Conservation (phyloP, 2,888 invertebrate species). For the Tetramorium bicarinatum region DNA sequence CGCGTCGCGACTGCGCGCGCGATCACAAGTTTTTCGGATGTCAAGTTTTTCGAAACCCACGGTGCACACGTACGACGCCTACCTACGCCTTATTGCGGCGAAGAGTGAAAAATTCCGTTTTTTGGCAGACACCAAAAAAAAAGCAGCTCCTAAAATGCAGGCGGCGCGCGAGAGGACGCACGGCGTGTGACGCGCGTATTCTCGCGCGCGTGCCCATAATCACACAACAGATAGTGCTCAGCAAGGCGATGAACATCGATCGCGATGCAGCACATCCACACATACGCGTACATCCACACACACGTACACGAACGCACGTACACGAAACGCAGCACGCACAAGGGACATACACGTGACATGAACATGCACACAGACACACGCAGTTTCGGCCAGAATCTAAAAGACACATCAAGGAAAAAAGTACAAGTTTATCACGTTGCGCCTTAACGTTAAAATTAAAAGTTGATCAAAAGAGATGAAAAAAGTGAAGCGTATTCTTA, state of each 20-base stretch:
- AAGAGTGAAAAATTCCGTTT: constrained; percentile 81
- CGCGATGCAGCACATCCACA: constrained; percentile 77
- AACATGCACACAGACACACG: constrained; percentile 72
- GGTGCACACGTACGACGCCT: background rate
- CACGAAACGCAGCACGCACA: constrained; percentile 59
- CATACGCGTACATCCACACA: constrained; percentile 75
- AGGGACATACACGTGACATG: constrained; percentile 55
- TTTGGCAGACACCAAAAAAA: constrained; percentile 82
- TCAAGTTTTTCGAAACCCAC: background rate
- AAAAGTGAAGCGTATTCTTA: constrained; percentile 83
- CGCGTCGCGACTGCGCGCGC: background rate
- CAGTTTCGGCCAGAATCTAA: constrained; percentile 86
- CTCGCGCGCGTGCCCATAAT: constrained; percentile 39
- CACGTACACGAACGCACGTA: constrained; percentile 50
- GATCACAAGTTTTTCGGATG: background rate
- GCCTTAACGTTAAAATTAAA: constrained; percentile 86
- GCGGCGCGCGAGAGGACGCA: constrained; percentile 40
- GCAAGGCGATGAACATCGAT: constrained; percentile 69
- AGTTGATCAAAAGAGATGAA: constrained; percentile 84
- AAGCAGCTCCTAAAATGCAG: constrained; percentile 67
- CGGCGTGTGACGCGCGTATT: constrained; percentile 33
- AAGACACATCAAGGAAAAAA: constrained; percentile 86
- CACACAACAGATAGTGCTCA: constrained; percentile 74
- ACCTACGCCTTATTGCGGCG: constrained; percentile 60
- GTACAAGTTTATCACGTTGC: constrained; percentile 86